phyloP scores from a whole-genome alignment of 2,797 vertebrate genomes.

The Threskiornis aethiopicus region DNA sequence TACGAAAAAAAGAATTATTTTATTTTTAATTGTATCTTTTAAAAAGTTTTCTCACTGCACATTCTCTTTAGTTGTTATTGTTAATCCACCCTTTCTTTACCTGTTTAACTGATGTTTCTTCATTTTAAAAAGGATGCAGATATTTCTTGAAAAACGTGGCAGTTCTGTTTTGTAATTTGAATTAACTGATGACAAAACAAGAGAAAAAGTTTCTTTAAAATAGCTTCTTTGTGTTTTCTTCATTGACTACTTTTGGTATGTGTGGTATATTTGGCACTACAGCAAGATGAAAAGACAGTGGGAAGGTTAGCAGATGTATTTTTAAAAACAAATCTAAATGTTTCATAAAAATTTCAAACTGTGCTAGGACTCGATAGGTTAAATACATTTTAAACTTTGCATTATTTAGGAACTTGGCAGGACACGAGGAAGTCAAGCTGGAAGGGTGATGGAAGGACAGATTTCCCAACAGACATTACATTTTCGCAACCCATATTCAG shows the following conservation, averaged over 20 bases:
- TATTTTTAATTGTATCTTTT: background rate
- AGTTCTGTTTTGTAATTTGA: background rate
- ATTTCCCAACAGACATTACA: constrained; percentile 77
- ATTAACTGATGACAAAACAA: background rate
- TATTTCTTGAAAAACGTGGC: background rate
- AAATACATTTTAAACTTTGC: background rate
- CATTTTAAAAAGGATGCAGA: background rate
- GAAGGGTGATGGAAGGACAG: constrained; percentile 77
- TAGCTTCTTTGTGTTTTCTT: background rate
- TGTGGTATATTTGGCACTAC: background rate
- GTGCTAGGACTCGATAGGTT: background rate
- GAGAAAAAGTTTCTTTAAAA: background rate
- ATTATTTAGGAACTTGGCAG: constrained; percentile 82
- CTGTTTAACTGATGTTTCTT: background rate
- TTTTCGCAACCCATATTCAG: constrained; percentile 82
- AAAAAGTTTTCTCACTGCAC: background rate
- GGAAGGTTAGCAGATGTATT: background rate
- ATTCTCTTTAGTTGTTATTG: background rate
- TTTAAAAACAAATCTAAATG: background rate
- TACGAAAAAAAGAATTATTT: background rate
- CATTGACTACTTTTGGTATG: background rate
- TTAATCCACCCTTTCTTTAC: background rate
- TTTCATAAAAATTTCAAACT: background rate
- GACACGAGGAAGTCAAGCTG: constrained; percentile 73
- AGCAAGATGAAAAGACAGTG: background rate